Base-by-base conservation (phyloP, 1,140 invertebrate genomes). In the Eubasilissa regina region DNA sequence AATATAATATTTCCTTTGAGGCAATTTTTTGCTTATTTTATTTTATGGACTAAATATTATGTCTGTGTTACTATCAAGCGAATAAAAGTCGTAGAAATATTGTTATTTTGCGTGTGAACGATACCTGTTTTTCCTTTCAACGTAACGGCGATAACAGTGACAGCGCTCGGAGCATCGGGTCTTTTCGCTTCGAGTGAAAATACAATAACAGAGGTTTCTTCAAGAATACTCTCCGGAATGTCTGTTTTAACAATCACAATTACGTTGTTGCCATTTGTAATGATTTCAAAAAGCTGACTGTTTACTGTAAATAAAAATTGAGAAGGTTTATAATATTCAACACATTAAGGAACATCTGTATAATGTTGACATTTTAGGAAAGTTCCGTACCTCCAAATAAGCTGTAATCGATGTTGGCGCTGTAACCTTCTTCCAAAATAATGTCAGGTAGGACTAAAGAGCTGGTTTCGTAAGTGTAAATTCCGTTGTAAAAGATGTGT, bases 401-500 rank as follows among this genome's bases (percentile, higher is more conserved):
- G 6, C 19, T 11, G 58, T 79, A 81, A 47, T 75, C 21, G 75
- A 76, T 19, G 55, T 64, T 47, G 11, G 25, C 45, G 10, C 7
- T 51, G 68, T 81, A 79, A 68, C 76, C 80, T 58, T 76, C 60
- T 48, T 64, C 45, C 25, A 81, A 15, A 15, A 43, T 75, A 3
- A 81, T 79, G 19, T 68, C 19, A 9, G 70, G 35, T 45, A 60
- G 15, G 43, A 15, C 35, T 25, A 80, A 51, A 0, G 12, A 8
- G 13, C 51, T 15, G 11, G 56, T 60, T 64, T 25, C 25, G 62
- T 77, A 77, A 0, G 48, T n/a, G 44, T 80, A 80, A 66, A 17
- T 60, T 68, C 74, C 75, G 7, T 66, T 43, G 48, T 80, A 80
- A 64, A 77, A 53, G 17, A 15, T 47, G n/a, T 77, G 9, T 7